These are phyloP conservation scores for Indri indri DNA, from an alignment of 2,113 vertebrate genomes.

Conservation along the genomic window DNA sequence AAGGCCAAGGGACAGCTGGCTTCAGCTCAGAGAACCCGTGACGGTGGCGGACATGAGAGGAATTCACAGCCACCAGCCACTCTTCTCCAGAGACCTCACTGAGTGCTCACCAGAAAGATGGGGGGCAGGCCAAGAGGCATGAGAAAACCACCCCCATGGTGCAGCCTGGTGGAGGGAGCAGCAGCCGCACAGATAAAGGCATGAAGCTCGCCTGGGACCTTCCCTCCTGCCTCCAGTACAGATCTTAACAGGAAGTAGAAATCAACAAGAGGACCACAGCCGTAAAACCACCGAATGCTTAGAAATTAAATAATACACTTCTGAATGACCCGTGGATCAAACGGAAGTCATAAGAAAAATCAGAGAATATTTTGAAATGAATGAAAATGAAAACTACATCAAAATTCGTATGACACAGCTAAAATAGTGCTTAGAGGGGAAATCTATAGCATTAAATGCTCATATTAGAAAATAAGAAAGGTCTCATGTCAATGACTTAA, in stretches of 20 bases:
- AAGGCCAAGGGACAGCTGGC: not conserved
- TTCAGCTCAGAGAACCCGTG: not conserved
- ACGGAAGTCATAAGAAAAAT: not conserved
- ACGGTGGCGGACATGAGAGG: rapidly evolving
- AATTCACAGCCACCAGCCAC: not conserved
- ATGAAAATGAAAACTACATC: not conserved
- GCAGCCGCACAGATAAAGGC: not conserved
- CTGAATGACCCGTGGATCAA: not conserved
- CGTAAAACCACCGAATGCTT: not conserved
- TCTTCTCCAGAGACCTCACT: not conserved
- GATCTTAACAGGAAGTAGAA: not conserved
- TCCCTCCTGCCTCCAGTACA: not conserved
- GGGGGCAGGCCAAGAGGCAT: rapidly evolving
- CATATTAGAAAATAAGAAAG: not conserved
- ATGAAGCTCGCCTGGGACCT: too few relatives aligned
- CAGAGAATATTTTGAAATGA: not conserved
- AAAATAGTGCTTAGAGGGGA: not conserved
- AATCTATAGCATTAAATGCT: not conserved
- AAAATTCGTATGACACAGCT: not conserved
- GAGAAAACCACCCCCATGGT: not conserved
- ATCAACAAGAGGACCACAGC: not conserved
- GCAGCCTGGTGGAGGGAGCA: not conserved
- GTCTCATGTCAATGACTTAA: not conserved
- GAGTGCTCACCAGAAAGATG: not conserved
- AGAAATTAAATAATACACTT: not conserved